phyloP scores from a whole-genome alignment of 2,797 vertebrate species.

The Notolabrus celidotus region DNA sequence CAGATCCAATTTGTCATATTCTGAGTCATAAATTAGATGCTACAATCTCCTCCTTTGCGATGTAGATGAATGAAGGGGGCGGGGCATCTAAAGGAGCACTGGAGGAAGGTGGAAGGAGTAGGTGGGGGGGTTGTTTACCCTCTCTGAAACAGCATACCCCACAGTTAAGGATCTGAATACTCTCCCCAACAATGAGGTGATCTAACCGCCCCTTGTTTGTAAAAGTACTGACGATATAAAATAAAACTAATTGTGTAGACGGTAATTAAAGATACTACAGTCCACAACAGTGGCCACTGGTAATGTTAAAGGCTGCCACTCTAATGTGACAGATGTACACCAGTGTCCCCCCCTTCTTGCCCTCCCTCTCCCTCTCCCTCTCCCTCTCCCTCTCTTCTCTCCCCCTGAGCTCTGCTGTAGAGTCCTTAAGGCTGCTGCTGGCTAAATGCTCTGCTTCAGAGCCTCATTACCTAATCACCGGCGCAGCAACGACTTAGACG shows the following conservation, averaged over 20 bases:
- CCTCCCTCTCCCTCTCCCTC: slow-evolving; percentile 37
- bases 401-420: slow-evolving; percentile 60
- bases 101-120: background rate
- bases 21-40: background rate
- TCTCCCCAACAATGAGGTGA: background rate
- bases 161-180: background rate
- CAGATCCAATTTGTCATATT: background rate
- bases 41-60: background rate
- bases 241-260: background rate
- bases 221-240: slow-evolving; percentile 1
- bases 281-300: slow-evolving; percentile 82
- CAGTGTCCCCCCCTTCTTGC: slow-evolving; percentile 67
- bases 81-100: background rate
- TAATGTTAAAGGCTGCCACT: slow-evolving; percentile 90
- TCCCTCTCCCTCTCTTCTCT: slow-evolving; percentile 64
- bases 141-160: background rate
- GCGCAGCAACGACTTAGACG: slow-evolving; percentile 92
- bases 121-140: background rate
- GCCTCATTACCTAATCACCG: slow-evolving; percentile 99
- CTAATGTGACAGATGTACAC: slow-evolving; percentile 92
- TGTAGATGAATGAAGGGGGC: background rate
- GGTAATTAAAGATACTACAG: slow-evolving; percentile 72
- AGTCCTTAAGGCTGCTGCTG: slow-evolving; percentile 91
- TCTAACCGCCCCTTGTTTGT: background rate
- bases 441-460: slow-evolving; percentile 95